Base-by-base conservation (phyloP, 2,888 invertebrate genomes). In the Bimastos eiseni region DNA sequence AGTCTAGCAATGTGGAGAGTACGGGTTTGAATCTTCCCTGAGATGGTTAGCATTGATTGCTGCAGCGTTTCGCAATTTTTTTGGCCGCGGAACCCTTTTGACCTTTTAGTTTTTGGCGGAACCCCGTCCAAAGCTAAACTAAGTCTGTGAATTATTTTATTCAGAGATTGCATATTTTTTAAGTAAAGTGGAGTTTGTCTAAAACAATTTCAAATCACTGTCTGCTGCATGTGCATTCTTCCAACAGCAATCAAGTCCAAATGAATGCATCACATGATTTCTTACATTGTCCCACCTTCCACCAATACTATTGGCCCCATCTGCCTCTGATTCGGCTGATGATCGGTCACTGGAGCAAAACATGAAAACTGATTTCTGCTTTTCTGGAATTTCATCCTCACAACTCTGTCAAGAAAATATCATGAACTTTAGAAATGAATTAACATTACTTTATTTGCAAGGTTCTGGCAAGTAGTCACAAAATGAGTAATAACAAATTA, bases 201-300 rank as follows among this genome's bases (percentile, higher is more conserved):
- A n/a, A 55, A 30, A 70, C 70, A 30, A 70, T n/a, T n/a, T n/a
- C 70, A 30, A n/a, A 70, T 70, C n/a, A n/a, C 49, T 24, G 24
- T 24, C 24, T 70, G 11, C 8, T 70, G n/a, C 17, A 30, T 70
- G 70, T 70, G 70, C 70, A 70, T 70, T n/a, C n/a, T 70, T 70
- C 13, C 30, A 70, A n/a, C n/a, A 70, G 30, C n/a, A 70, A n/a
- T 70, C n/a, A 11, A 70, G 70, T n/a, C 70, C 30, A n/a, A 70
- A 70, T 70, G 70, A 11, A 30, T 70, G 70, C 70, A n/a, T 70
- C 30, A n/a, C n/a, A 70, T 30, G 70, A 49, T 70, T 86, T 36
- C 37, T 86, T 86, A 86, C 86, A 30, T 86, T 86, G 86, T 86
- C 86, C 86, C 86, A 86, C n/a, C 86, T 86, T 37, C n/a, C 86